Percentiles rank a stretch among this genome's conserved stretches.
Conservation (phyloP, 2,113 vertebrate genomes). For the Conger conger region DNA sequence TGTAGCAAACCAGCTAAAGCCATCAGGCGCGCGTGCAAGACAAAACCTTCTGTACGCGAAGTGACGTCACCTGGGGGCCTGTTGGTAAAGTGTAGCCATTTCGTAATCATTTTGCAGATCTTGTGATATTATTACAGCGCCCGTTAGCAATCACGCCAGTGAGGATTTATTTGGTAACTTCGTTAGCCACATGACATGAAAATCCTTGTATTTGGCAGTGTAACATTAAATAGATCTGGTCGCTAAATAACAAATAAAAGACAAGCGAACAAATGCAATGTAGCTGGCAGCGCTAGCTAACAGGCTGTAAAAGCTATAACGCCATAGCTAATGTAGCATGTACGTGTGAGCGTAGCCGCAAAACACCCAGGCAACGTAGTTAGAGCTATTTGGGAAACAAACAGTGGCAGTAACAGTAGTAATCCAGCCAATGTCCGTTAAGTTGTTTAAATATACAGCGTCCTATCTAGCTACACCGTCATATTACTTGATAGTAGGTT, state of each 20-base stretch:
- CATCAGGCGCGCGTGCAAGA: not conserved
- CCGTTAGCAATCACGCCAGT: not conserved
- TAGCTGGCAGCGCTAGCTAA: not conserved
- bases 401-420: too few relatives aligned
- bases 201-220: not conserved
- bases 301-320: not conserved
- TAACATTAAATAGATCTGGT: not conserved
- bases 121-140: conserved; percentile 9
- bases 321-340: not conserved
- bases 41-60: not conserved
- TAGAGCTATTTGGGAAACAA: too few relatives aligned
- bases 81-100: not conserved
- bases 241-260: not conserved
- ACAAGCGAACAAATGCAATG: not conserved
- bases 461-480: not conserved
- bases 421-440: not conserved
- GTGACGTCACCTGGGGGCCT: conserved; percentile 3
- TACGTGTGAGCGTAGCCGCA: not conserved
- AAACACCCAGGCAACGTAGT: not conserved
- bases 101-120: not conserved
- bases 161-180: not conserved
- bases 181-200: not conserved
- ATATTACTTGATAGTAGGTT: not conserved
- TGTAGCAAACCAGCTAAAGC: not conserved
- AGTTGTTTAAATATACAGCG: not conserved